A percentile compares a stretch with the other conserved stretches of the same genome.
phyloP scores from a whole-genome alignment of 2,888 invertebrate genomes.

The Catocala sponsa region DNA sequence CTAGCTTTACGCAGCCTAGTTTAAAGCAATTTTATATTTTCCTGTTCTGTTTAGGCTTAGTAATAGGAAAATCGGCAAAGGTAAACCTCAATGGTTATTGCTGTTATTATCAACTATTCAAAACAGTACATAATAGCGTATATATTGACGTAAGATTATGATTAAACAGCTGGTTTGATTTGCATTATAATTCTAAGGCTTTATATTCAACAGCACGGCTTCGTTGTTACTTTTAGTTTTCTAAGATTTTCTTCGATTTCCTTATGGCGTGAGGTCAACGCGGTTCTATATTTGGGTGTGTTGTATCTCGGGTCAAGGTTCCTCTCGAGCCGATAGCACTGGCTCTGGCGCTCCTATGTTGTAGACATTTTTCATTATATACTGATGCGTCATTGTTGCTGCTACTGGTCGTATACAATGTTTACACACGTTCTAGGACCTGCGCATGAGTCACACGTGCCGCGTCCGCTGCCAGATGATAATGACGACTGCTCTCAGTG shows the following conservation, averaged over 20 bases:
- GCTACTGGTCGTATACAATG: slow-evolving; percentile 69
- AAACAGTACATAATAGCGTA: slow-evolving; percentile 16
- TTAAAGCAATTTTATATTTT: slow-evolving; percentile 61
- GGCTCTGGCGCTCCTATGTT: slow-evolving; percentile 70
- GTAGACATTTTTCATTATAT: slow-evolving; percentile 66
- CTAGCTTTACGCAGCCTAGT: slow-evolving; percentile 54
- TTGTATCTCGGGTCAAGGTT: slow-evolving; percentile 54
- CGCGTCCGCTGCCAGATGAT: slow-evolving; percentile 73
- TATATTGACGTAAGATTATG: slow-evolving; percentile 24
- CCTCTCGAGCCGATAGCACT: slow-evolving; percentile 45
- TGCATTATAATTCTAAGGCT: slow-evolving; percentile 30
- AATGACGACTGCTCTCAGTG: slow-evolving; percentile 64
- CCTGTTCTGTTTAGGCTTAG: slow-evolving; percentile 44
- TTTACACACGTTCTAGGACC: slow-evolving; percentile 77
- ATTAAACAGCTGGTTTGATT: slow-evolving; percentile 46
- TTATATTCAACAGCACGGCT: slow-evolving; percentile 17
- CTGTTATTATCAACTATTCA: slow-evolving; percentile 20
- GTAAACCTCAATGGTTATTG: slow-evolving; percentile 21
- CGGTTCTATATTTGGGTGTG: slow-evolving; percentile 48
- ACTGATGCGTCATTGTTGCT: slow-evolving; percentile 73
- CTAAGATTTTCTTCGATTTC: slow-evolving; percentile 33
- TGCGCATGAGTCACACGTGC: slow-evolving; percentile 76
- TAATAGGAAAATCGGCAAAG: slow-evolving; percentile 28
- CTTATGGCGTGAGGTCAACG: slow-evolving; percentile 31
- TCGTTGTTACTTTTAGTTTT: slow-evolving; percentile 21